Evolutionary conservation across 1,140 invertebrate genomes (phyloP), one percentile per base, ranked within the genome.

Genomic region (Eubasilissa regina): DNA sequence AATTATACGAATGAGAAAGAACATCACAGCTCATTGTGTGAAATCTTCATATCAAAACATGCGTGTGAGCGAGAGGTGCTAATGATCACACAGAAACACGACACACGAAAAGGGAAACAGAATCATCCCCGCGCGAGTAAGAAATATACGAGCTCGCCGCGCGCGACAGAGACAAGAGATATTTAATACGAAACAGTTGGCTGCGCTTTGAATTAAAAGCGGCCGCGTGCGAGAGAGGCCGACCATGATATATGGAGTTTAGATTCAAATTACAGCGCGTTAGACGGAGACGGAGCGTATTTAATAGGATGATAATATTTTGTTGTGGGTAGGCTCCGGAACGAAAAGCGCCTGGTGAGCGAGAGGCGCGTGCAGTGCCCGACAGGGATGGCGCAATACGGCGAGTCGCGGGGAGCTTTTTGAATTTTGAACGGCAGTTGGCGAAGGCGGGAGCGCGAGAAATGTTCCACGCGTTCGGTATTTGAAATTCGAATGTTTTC

Each of bases 401-500:
- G 47, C 44, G 17, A 64, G 56, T 47, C 56, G 68, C 68, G 68
- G 47, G 19, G 74, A 76, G 74, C 74, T 76, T 76, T 76, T 76
- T 76, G 74, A 76, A 76, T 76, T 76, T 76, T 21, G 74, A 62
- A 48, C 56, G 74, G 56, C 74, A 76, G 74, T 76, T 62, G 51
- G 35, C 58, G 73, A 58, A 75, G 73, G 66, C 66, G 66, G 73
- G 35, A 58, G 73, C 73, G 73, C 73, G 74, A 62, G 74, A 76
- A 76, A 76, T 76, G 74, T 76, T 76, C 74, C 74, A 62, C 74
- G 58, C 74, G 74, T 76, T 75, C 74, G 56, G 55, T 62, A 76
- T 76, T 62, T 76, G 74, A 64, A 70, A 62, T 60, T 62, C 15
- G 55, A 76, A 76, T 73, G 68, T 73, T 73, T 72, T 73, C 68